Percentiles rank a stretch among this genome's conserved stretches.
phyloP scores from a whole-genome alignment of 2,888 invertebrate species.

The Formica aserva region DNA sequence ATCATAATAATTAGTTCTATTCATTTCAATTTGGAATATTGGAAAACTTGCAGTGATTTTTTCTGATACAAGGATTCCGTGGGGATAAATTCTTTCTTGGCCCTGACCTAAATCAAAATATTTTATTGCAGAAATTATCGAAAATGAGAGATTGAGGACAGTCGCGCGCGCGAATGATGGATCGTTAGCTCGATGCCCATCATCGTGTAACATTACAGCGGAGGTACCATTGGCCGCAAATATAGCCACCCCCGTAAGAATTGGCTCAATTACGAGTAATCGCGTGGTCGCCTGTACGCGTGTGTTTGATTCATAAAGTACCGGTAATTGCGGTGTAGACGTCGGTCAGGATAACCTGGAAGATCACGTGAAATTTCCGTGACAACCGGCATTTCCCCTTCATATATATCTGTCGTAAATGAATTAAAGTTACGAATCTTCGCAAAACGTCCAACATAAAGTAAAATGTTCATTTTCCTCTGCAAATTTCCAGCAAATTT shows the following conservation, averaged over 20 bases:
- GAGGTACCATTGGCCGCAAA: conserved; percentile 72
- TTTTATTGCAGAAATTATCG: conserved; percentile 31
- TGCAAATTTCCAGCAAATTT: background rate
- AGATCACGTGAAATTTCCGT: conserved; percentile 82
- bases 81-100: background rate
- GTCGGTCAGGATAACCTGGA: conserved; percentile 78
- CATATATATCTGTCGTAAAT: conserved; percentile 52
- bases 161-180: conserved; percentile 33
- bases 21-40: background rate
- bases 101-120: conserved; percentile 10
- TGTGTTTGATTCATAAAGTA: conserved; percentile 82
- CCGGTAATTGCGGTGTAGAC: conserved; percentile 82
- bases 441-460: background rate
- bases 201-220: conserved; percentile 58
- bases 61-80: background rate
- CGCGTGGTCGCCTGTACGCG: conserved; percentile 71
- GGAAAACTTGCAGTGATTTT: background rate
- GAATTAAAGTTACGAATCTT: conserved; percentile 41
- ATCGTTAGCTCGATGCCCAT: conserved; percentile 52
- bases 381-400: conserved; percentile 60
- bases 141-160: conserved; percentile 45
- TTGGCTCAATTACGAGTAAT: conserved; percentile 84
- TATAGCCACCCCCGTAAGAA: conserved; percentile 80
- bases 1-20: background rate
- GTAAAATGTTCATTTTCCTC: background rate